Base-by-base conservation (phyloP, 2,888 invertebrate genomes). In the Apantesis nais region DNA sequence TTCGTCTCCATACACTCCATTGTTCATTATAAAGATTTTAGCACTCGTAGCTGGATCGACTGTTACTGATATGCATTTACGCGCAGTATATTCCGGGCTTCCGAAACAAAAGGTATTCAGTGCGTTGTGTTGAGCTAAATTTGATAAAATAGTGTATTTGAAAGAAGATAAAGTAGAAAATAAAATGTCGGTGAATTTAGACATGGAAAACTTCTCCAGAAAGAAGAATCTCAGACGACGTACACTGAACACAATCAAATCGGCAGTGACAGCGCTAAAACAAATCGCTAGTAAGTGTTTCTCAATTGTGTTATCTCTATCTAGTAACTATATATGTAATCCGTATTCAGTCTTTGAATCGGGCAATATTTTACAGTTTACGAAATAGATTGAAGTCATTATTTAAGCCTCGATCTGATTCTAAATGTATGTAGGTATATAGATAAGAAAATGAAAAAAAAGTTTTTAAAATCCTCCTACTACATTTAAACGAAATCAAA, bases 241-340 rank as follows among this genome's bases (percentile, higher is more conserved):
- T 48, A 93, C 93, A 25, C 82, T 93, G 82, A 95, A 92, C 83
- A 95, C 95, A 69, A 86, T 95, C 79, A 93, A 93, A 83, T 91
- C 92, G 29, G 93, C 94, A 73, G 91, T 94, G 84, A 91, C 92
- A 75, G 94, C 93, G 78, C 88, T 94, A 78, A 92, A 89, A 85
- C 95, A 95, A 89, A 92, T 95, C 82, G 90, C 94, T 73, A 93
- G 94, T 94, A 88, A 94, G 94, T 93, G 82, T 75, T 85, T 80
- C 83, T 78, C 78, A 73, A 83, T 55, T 66, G 52, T 66, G 16
- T 52, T 52, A 16, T 25, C 52, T 37, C n/a, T 25, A 44, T 41
- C 29, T 19, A 44, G 19, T 63, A 63, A 44, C 63, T 63, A 14
- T 63, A 63, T 31, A 63, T 22, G 29, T 63, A 31, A 29, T 31